phyloP scores from a whole-genome alignment of 2,888 invertebrate species.

The Petrolisthes cinctipes region DNA sequence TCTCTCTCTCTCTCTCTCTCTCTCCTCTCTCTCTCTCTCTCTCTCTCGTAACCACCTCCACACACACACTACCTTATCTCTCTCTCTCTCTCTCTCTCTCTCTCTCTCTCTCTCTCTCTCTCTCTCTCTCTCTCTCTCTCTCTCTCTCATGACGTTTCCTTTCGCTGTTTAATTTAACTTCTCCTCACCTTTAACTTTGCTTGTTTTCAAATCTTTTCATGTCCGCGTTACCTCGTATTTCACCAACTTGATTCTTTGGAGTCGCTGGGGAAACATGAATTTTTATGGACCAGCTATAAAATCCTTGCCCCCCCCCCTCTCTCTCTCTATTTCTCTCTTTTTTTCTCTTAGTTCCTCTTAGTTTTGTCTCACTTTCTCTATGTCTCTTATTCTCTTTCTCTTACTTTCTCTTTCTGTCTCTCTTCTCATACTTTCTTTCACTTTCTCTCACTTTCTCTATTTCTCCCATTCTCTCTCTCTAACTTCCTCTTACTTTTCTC shows the following conservation, averaged over 20 bases:
- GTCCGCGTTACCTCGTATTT: background rate
- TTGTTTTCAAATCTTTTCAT: background rate
- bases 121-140: conserved; percentile 14
- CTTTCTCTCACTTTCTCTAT: background rate
- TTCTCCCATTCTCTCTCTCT: background rate
- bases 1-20: background rate
- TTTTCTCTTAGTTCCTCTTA: background rate
- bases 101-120: conserved; percentile 12
- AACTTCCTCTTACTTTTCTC: background rate
- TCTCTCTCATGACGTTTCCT: conserved; percentile 3
- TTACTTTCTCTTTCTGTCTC: background rate
- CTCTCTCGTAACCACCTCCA: background rate
- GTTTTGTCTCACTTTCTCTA: background rate
- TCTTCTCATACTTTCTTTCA: background rate
- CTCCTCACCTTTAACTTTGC: background rate
- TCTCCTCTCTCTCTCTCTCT: conserved; percentile 6
- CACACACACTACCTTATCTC: background rate
- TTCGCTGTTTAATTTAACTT: background rate
- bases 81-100: background rate
- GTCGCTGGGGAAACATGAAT: conserved; percentile 4
- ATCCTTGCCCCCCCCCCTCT: background rate
- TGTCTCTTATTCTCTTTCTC: background rate
- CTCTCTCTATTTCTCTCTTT: background rate
- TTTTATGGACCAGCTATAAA: conserved; percentile 11
- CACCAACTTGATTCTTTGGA: background rate